phyloP scores from a whole-genome alignment of 2,888 invertebrate genomes.

The Zele albiditarsus region DNA sequence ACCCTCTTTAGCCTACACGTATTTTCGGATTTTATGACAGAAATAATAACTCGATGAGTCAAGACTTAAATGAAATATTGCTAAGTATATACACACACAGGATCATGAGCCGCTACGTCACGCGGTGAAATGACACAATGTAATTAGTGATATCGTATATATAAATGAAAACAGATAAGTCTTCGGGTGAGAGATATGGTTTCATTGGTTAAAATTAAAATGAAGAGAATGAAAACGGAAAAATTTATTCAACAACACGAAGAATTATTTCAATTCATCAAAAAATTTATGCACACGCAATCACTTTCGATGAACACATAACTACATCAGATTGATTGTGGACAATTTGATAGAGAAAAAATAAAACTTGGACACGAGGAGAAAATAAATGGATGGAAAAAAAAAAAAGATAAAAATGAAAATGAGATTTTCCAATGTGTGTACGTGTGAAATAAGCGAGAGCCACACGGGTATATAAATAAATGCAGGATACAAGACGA shows the following conservation, averaged over 20 bases:
- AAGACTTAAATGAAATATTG: constrained; percentile 46
- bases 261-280: background rate
- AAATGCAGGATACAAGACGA: constrained; percentile 49
- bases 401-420: background rate
- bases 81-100: constrained; percentile 24
- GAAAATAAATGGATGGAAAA: background rate
- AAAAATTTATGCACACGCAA: background rate
- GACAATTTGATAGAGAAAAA: background rate
- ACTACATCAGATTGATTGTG: background rate
- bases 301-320: background rate
- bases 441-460: background rate
- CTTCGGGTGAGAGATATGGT: background rate
- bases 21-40: constrained; percentile 71
- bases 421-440: constrained; percentile 8
- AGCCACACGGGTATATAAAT: constrained; percentile 49
- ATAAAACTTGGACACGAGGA: background rate
- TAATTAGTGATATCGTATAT: background rate
- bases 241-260: background rate
- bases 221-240: background rate
- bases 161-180: background rate
- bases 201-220: background rate
- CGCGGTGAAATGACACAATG: background rate
- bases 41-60: constrained; percentile 68
- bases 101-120: background rate
- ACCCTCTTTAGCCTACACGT: constrained; percentile 66